Evolutionary conservation across 2,888 invertebrate genomes (phyloP), one percentile per base, ranked within the genome.

Genomic region (Agrotis segetum): DNA sequence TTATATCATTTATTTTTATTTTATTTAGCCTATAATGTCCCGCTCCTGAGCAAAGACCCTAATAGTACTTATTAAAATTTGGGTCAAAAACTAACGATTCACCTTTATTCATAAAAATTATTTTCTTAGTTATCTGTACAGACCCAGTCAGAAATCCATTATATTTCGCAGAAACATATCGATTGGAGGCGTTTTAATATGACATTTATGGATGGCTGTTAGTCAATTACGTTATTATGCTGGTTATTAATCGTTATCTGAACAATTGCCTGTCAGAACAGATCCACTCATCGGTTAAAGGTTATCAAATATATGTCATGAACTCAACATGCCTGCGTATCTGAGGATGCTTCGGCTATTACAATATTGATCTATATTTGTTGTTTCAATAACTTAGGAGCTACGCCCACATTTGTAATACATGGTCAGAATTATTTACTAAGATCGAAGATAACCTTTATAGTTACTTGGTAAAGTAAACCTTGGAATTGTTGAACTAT

Each of bases 231-330:
- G 29, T 21, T 47, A 59, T 61, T 67, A 46, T 40, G 64, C n/a
- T 46, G 29, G 46, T 44, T 55, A 4, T 56, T 62, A 67, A 63
- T 61, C n/a, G 50, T 62, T 77, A 82, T 82, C 78, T 52, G 50
- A 67, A 77, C 64, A 79, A 65, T 58, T 64, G 49, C n/a, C 46
- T 59, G 64, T 52, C 53, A 81, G 21, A 29, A 24, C 47, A 16
- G 46, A 62, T 46, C 64, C 58, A 70, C 66, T 62, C 64, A 77
- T 71, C 52, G 55, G 67, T 52, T 65, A 71, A 62, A 82, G 78
- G 72, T 82, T 79, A 79, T 82, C 78, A 62, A 58, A 70, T 53
- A 56, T 40, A 52, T 70, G 70, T 77, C 72, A 82, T 56, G 64
- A 53, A 40, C 40, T 11, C 40, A 40, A 11, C 40, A 40, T 56